phyloP scores from a whole-genome alignment of 2,888 invertebrate species.

The Dione juno region DNA sequence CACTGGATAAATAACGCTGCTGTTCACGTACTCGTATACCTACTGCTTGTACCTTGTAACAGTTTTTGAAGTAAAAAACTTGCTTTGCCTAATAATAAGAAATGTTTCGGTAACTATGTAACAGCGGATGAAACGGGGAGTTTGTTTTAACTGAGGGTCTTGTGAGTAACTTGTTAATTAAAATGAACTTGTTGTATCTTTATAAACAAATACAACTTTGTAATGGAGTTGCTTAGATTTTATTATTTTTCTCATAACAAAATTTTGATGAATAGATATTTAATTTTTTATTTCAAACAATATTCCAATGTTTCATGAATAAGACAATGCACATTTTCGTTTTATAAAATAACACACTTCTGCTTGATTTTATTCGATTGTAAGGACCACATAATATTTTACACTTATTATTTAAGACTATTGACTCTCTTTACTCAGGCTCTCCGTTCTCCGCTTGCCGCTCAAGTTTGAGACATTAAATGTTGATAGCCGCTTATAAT shows the following conservation, averaged over 20 bases:
- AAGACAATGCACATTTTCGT: no score
- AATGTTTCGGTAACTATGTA: slow-evolving; percentile 32
- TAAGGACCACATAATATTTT: no score
- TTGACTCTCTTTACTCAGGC: no score
- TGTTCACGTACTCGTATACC: slow-evolving; percentile 11
- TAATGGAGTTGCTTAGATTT: slow-evolving; percentile 26
- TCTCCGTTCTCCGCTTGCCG: no score
- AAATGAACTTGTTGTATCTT: slow-evolving; percentile 41
- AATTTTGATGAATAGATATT: slow-evolving; percentile 23
- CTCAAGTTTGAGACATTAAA: no score
- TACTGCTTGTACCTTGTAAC: slow-evolving; percentile 11
- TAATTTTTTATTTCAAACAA: background rate
- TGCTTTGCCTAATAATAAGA: slow-evolving; percentile 30
- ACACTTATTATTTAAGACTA: no score
- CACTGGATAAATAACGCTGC: slow-evolving; percentile 27
- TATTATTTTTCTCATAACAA: slow-evolving; percentile 32
- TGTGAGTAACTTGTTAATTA: slow-evolving; percentile 45
- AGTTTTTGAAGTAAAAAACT: slow-evolving; percentile 25
- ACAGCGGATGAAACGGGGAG: slow-evolving; percentile 27
- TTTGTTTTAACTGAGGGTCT: slow-evolving; percentile 40
- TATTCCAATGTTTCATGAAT: no score
- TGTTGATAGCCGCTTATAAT: no score
- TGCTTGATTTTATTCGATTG: no score
- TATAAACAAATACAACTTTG: slow-evolving; percentile 35
- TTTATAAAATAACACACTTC: no score